These are phyloP conservation scores for Gallinago solitaria DNA, from an alignment of 2,797 vertebrate genomes.

Conservation along the genomic window DNA sequence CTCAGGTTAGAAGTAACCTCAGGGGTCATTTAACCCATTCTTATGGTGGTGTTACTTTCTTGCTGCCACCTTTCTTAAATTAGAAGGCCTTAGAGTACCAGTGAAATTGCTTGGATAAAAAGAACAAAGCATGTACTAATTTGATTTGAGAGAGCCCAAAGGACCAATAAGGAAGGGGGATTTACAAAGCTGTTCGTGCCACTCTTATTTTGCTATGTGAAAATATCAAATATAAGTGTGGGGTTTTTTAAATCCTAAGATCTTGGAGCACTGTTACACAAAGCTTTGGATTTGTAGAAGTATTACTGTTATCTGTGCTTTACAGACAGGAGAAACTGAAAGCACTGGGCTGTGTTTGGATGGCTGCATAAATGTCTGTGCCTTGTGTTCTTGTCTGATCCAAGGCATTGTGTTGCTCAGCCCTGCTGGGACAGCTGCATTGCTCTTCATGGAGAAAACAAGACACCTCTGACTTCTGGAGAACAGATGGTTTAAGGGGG, in stretches of 20 bases:
- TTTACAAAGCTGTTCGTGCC: not conserved
- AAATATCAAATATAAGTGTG: not conserved
- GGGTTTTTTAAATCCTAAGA: not conserved
- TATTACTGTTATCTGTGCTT: not conserved
- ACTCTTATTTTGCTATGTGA: not conserved
- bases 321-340: not conserved
- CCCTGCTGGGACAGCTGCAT: not conserved
- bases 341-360: not conserved
- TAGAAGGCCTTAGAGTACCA: not conserved
- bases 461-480: slow-evolving; percentile 47
- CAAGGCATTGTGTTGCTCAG: not conserved
- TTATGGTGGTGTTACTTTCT: not conserved
- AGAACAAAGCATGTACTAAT: not conserved
- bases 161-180: not conserved
- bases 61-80: not conserved
- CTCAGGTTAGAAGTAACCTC: not conserved
- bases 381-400: not conserved
- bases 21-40: not conserved
- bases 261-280: not conserved
- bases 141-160: not conserved
- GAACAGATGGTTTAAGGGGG: slow-evolving; percentile 51
- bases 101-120: not conserved
- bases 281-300: not conserved
- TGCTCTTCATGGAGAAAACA: not conserved
- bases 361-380: not conserved